A percentile compares a stretch with the other conserved stretches of the same genome.
Conservation (phyloP, 2,797 vertebrate species). For the Tolypeutes matacus region DNA sequence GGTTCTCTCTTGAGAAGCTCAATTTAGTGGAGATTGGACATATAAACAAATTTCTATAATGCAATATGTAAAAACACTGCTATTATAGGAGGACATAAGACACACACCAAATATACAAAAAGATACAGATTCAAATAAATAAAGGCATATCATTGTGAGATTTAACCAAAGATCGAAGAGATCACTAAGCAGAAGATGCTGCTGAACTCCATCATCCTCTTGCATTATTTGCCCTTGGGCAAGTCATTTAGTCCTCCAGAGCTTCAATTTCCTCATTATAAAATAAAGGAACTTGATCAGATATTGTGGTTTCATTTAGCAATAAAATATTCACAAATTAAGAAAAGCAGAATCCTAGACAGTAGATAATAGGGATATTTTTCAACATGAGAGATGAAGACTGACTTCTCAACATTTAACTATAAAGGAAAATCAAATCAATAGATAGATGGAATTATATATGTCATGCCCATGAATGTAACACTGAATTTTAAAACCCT, state of each 20-base stretch:
- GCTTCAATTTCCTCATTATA: background rate
- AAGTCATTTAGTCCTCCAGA: slow-evolving; percentile 1
- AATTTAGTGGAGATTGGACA: background rate
- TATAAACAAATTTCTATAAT: background rate
- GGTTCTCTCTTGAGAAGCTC: background rate
- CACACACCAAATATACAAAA: background rate
- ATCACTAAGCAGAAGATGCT: background rate
- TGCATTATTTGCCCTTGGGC: background rate
- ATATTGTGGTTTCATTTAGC: slow-evolving; percentile 32
- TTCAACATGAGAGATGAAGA: background rate
- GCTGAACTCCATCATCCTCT: background rate
- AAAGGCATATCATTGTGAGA: background rate
- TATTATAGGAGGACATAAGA: background rate
- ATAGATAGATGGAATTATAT: background rate
- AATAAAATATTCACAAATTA: slow-evolving; percentile 37
- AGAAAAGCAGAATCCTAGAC: slow-evolving; percentile 46
- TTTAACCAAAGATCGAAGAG: background rate
- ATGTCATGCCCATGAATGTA: slow-evolving; percentile 72
- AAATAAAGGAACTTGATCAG: background rate
- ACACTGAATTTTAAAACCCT: slow-evolving; percentile 85
- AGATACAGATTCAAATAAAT: background rate
- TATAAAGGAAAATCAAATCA: slow-evolving; percentile 47
- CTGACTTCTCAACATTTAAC: slow-evolving; percentile 21
- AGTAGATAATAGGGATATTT: background rate
- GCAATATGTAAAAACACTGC: background rate